A percentile compares a stretch with the other conserved stretches of the same genome.
phyloP scores from a whole-genome alignment of 2,113 vertebrate species.

The Peromyscus polionotus region DNA sequence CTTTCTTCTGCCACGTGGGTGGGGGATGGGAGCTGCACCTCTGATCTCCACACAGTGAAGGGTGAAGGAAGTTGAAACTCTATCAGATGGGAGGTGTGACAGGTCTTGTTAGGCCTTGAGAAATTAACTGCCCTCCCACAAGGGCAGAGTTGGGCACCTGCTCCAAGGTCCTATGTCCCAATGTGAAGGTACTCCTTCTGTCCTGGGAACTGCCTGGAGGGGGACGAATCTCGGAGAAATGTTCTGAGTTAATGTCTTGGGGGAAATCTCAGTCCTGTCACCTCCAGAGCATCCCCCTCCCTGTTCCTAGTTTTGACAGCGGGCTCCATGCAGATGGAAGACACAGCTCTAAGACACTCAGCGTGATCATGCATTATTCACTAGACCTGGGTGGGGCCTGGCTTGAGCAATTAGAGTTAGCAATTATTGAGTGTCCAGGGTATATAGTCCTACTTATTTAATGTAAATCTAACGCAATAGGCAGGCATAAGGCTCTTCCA shows the following conservation, averaged over 20 bases:
- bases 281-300: rapidly evolving
- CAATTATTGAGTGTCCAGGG: rapidly evolving
- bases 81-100: conserved; percentile 82
- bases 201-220: background rate
- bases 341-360: rapidly evolving
- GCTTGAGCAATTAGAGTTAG: too few species aligned
- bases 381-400: rapidly evolving
- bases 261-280: rapidly evolving
- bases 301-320: too few species aligned
- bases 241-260: background rate
- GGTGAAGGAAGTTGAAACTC: conserved; percentile 85
- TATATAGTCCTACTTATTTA: rapidly evolving
- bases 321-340: rapidly evolving
- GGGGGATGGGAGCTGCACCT: conserved; percentile 76
- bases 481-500: rapidly evolving
- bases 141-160: conserved; percentile 44
- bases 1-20: conserved; percentile 72
- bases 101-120: conserved; percentile 71
- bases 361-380: rapidly evolving
- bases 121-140: conserved; percentile 76
- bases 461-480: rapidly evolving
- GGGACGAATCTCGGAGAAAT: background rate
- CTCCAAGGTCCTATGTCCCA: conserved; percentile 68
- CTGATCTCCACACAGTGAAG: conserved; percentile 78
- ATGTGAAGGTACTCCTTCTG: background rate